phyloP scores from a whole-genome alignment of 2,888 invertebrate genomes.

The Idaea dimidiata region DNA sequence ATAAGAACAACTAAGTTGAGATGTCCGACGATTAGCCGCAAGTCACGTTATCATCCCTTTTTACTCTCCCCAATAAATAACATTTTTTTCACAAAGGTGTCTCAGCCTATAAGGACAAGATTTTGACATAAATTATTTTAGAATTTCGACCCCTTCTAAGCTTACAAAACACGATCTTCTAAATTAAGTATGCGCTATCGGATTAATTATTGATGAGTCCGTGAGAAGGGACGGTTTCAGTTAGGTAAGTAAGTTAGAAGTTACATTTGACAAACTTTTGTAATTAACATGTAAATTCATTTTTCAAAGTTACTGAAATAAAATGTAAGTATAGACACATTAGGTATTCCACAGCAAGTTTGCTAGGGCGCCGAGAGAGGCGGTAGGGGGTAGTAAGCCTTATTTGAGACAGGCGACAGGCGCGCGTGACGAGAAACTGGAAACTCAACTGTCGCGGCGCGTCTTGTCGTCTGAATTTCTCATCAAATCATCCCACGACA shows the following conservation, averaged over 20 bases:
- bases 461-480: slow-evolving; percentile 70
- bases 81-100: slow-evolving; percentile 42
- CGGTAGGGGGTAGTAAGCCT: slow-evolving; percentile 71
- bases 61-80: slow-evolving; percentile 51
- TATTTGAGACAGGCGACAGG: slow-evolving; percentile 71
- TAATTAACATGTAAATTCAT: slow-evolving; percentile 32
- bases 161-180: slow-evolving; percentile 14
- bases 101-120: slow-evolving; percentile 24
- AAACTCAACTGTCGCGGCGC: slow-evolving; percentile 68
- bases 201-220: slow-evolving; percentile 32
- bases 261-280: slow-evolving; percentile 27
- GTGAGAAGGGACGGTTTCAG: slow-evolving; percentile 22
- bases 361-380: slow-evolving; percentile 57
- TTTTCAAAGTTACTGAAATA: slow-evolving; percentile 26
- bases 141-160: neutral
- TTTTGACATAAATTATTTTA: slow-evolving; percentile 7
- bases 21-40: slow-evolving; percentile 69
- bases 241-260: slow-evolving; percentile 26
- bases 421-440: slow-evolving; percentile 78
- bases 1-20: slow-evolving; percentile 75
- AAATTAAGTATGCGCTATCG: slow-evolving; percentile 29
- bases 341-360: slow-evolving; percentile 72
- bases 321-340: slow-evolving; percentile 46
- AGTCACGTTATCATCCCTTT: slow-evolving; percentile 62
- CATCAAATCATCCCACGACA: slow-evolving; percentile 77